Conservation (phyloP, 2,888 invertebrate species). For the Idaea aversata region DNA sequence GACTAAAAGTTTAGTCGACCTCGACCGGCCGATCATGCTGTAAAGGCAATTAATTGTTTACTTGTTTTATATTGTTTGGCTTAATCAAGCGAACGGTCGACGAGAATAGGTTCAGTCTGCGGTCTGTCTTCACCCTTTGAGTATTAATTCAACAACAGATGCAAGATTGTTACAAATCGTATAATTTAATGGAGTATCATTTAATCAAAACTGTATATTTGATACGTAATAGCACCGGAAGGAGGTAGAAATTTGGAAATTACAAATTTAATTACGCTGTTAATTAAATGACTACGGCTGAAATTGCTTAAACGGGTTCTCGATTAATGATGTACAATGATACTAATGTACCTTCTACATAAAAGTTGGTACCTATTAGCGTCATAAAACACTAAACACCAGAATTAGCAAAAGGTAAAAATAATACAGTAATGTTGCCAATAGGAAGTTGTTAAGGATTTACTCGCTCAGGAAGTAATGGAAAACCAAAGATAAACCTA, state of each 20-base stretch:
- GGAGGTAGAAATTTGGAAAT: background rate
- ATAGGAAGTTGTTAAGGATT: conserved; percentile 2
- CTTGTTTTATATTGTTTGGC: background rate
- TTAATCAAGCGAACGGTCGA: background rate
- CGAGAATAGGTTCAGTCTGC: background rate
- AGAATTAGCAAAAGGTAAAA: background rate
- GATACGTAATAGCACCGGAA: background rate
- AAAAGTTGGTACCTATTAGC: background rate
- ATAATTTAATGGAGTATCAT: background rate
- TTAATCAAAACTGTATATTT: background rate
- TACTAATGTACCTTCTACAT: background rate
- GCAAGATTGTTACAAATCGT: background rate
- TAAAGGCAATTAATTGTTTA: background rate
- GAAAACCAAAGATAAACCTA: conserved; percentile 77
- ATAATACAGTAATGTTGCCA: background rate
- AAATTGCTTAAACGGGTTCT: background rate
- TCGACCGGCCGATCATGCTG: background rate
- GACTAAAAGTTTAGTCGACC: background rate
- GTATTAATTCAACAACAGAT: background rate
- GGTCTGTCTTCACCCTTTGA: background rate
- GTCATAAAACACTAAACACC: background rate
- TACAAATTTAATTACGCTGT: background rate
- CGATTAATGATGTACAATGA: background rate
- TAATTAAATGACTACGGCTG: background rate
- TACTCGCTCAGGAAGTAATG: conserved; percentile 65